Conservation (phyloP, 2,113 vertebrate genomes). For the Varanus salvator region DNA sequence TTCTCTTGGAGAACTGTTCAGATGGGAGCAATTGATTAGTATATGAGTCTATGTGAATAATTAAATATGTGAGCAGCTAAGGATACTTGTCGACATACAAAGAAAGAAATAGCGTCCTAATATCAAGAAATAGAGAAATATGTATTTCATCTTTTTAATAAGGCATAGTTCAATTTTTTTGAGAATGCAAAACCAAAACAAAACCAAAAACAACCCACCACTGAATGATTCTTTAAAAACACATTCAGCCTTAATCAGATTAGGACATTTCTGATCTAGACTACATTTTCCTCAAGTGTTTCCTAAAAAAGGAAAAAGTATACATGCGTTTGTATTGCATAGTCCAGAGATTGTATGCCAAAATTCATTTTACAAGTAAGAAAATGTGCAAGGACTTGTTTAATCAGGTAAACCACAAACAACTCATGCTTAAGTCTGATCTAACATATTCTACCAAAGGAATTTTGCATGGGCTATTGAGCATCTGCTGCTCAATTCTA, state of each 20-base stretch:
- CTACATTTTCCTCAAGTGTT: neutral
- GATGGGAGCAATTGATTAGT: neutral
- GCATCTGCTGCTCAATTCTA: neutral
- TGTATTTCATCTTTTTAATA: neutral
- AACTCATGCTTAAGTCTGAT: neutral
- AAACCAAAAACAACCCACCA: too few species aligned
- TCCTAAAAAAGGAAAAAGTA: neutral
- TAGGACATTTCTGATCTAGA: neutral
- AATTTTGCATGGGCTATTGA: neutral
- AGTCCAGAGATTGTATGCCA: neutral
- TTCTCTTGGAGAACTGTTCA: neutral
- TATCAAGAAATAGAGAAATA: neutral
- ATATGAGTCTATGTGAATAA: too few species aligned
- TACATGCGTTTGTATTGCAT: too few species aligned
- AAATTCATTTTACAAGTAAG: neutral
- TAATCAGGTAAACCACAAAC: neutral
- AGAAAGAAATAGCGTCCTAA: neutral
- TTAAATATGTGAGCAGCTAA: neutral
- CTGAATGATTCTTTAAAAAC: neutral
- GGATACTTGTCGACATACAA: neutral
- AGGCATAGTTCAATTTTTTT: neutral
- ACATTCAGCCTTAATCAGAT: neutral
- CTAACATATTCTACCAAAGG: neutral
- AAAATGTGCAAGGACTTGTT: neutral
- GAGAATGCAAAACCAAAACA: too few species aligned